Conservation (phyloP, 2,113 vertebrate genomes). For the Tricholaema leucomelas region DNA sequence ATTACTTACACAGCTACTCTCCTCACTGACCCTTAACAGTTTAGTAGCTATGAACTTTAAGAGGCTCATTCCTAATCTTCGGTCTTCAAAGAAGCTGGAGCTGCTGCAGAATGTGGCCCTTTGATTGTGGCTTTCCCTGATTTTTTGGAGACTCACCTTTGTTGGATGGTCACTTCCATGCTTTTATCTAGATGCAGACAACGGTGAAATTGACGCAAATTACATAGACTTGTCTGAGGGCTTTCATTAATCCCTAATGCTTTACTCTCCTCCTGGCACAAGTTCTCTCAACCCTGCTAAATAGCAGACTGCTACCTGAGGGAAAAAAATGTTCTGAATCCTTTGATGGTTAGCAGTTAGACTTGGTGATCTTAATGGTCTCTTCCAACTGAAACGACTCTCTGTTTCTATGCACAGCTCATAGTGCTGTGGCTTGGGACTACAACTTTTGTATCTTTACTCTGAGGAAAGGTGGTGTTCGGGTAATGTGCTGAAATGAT, state of each 20-base stretch:
- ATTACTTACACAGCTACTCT: conserved; percentile 46
- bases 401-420: neutral
- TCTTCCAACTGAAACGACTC: too few relatives aligned
- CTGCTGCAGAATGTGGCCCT: conserved; percentile 49
- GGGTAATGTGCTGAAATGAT: neutral
- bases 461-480: neutral
- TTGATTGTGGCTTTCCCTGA: conserved; percentile 29
- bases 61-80: conserved; percentile 64
- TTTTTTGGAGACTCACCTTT: conserved; percentile 2
- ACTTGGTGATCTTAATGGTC: too few relatives aligned
- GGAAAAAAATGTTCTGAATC: neutral
- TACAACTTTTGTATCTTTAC: neutral
- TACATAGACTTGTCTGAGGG: neutral
- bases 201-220: neutral
- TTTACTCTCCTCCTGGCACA: neutral
- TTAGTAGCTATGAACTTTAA: conserved; percentile 44
- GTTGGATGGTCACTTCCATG: neutral
- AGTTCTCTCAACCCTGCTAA: neutral
- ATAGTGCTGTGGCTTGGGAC: neutral
- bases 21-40: conserved; percentile 55
- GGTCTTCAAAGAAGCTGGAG: conserved; percentile 53
- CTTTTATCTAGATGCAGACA: neutral
- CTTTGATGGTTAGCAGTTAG: neutral
- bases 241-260: neutral
- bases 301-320: neutral